A percentile compares a stretch with the other conserved stretches of the same genome.
Conservation (phyloP, 2,113 vertebrate genomes). For the Oxyruncus cristatus region DNA sequence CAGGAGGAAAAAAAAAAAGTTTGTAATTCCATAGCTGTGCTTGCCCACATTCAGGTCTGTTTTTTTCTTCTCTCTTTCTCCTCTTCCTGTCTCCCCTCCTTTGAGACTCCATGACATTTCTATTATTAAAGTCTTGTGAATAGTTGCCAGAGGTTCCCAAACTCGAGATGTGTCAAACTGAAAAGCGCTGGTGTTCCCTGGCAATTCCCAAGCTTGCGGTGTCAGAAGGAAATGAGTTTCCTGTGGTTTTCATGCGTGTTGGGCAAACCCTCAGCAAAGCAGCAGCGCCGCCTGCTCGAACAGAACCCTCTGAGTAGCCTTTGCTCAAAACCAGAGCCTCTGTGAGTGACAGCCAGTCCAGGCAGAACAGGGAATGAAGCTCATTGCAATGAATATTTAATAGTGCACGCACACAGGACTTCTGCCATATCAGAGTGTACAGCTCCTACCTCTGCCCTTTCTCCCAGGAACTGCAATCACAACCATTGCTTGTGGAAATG, state of each 20-base stretch:
- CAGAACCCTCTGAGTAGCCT: neutral
- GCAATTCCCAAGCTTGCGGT: neutral
- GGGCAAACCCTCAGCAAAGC: neutral
- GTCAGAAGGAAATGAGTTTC: neutral
- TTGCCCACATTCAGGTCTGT: neutral
- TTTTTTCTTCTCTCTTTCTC: neutral
- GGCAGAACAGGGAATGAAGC: neutral
- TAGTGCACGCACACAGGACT: neutral
- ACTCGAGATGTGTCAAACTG: neutral
- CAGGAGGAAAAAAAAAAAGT: neutral
- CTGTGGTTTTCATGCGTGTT: neutral
- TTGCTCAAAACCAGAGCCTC: neutral
- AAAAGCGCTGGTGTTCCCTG: neutral
- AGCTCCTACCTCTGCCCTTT: neutral
- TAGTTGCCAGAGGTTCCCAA: neutral
- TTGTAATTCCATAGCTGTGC: neutral
- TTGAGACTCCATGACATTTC: neutral
- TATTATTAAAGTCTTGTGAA: neutral
- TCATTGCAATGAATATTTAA: neutral
- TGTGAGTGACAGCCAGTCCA: neutral
- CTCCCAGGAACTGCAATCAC: neutral
- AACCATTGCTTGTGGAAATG: neutral
- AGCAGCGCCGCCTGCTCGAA: neutral
- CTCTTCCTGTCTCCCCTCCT: neutral
- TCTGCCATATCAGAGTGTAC: fast-evolving